Conservation (phyloP, 1,140 invertebrate species). For the Ericerus pela region DNA sequence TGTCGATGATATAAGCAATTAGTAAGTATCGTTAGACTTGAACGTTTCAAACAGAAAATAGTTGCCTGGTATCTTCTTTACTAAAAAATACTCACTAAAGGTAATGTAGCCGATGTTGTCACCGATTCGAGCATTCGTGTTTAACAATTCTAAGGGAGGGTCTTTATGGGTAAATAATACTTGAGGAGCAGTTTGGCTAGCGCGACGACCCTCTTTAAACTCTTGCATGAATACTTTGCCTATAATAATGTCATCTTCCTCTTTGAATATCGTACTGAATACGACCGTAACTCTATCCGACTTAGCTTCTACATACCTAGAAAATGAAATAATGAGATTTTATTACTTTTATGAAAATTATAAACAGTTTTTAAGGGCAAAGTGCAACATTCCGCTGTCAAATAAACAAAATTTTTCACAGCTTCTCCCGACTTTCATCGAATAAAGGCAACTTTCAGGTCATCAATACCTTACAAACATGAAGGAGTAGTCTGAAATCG, state of each 20-base stretch:
- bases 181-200: constrained; percentile 86
- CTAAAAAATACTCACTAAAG: constrained; percentile 56
- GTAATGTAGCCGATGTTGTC: constrained; percentile 99
- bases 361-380: too few relatives aligned
- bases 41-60: not conserved
- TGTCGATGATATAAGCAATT: too few relatives aligned
- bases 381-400: too few relatives aligned
- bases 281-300: constrained; percentile 96
- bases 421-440: too few relatives aligned
- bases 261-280: constrained; percentile 96
- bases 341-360: too few relatives aligned
- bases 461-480: too few relatives aligned
- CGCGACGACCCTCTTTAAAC: constrained; percentile 91
- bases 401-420: too few relatives aligned
- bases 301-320: constrained; percentile 94
- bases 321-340: constrained; percentile 22
- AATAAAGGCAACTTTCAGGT: too few relatives aligned
- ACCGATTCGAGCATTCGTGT: constrained; percentile 82
- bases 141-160: constrained; percentile 85
- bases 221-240: constrained; percentile 99
- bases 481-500: too few relatives aligned
- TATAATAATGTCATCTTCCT: constrained; percentile 95
- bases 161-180: constrained; percentile 89
- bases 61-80: not conserved
- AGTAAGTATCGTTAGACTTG: not conserved